phyloP scores from a whole-genome alignment of 2,797 vertebrate species.

The Phalloptychus januarius region DNA sequence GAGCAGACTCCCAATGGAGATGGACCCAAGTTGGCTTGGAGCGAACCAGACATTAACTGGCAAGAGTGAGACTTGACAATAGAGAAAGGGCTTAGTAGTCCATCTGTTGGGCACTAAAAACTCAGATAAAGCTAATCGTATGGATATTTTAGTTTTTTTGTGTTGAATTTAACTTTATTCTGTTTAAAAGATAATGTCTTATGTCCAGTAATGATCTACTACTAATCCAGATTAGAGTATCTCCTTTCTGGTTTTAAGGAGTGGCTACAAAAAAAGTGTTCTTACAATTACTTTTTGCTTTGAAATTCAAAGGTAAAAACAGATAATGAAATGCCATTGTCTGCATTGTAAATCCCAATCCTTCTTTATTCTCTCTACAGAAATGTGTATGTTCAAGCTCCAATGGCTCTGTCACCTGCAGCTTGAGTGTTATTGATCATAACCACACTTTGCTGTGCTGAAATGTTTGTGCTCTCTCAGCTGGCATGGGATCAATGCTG shows the following conservation, averaged over 20 bases:
- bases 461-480: constrained; percentile 41
- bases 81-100: no score
- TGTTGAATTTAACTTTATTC: neutral
- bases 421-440: constrained; percentile 51
- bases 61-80: no score
- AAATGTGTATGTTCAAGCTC: neutral
- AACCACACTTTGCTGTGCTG: constrained; percentile 31
- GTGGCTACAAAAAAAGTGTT: neutral
- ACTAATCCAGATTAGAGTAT: neutral
- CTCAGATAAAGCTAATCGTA: neutral
- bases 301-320: neutral
- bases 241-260: neutral
- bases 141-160: neutral
- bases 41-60: no score
- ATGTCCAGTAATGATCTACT: neutral
- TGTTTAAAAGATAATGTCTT: neutral
- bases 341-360: neutral
- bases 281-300: neutral
- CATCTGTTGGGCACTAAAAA: neutral
- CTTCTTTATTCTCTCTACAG: neutral
- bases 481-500: constrained; percentile 57
- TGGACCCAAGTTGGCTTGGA: no score
- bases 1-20: no score
- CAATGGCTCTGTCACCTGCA: constrained; percentile 17
- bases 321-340: neutral